Evolutionary conservation across 2,797 vertebrate species (phyloP).

Genomic region (Enteromius mattozi): DNA sequence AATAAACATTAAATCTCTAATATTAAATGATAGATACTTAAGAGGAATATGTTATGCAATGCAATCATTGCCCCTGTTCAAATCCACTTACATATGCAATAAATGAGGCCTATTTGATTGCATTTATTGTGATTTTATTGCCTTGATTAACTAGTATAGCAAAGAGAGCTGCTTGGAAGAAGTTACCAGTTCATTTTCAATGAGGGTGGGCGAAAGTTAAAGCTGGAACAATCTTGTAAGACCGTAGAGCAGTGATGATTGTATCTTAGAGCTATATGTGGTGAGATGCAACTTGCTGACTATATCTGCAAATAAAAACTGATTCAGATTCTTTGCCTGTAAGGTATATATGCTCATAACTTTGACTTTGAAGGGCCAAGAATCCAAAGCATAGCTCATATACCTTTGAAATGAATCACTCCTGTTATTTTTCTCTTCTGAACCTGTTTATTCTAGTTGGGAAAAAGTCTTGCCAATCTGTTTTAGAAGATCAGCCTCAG

Average conservation of each 20-base stretch:
- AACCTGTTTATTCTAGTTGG: background rate
- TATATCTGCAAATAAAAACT: background rate
- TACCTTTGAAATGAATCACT: constrained; percentile 19
- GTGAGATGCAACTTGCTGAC: background rate
- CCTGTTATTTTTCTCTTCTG: background rate
- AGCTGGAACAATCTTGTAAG: background rate
- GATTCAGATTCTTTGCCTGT: background rate
- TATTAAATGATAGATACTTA: constrained; percentile 6
- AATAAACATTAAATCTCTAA: background rate
- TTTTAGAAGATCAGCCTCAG: constrained; percentile 5
- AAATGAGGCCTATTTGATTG: constrained; percentile 15
- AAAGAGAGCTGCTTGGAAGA: background rate
- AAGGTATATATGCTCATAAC: background rate
- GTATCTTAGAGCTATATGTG: background rate
- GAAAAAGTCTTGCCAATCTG: constrained; percentile 22
- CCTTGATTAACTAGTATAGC: background rate
- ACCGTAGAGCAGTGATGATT: background rate
- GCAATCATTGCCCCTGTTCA: constrained; percentile 11
- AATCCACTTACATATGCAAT: constrained; percentile 3
- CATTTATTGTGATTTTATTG: background rate
- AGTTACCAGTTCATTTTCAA: constrained; percentile 2
- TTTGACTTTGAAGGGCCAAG: background rate
- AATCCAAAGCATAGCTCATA: constrained; percentile 12
- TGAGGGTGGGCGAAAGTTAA: background rate
- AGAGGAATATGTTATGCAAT: background rate